Evolutionary conservation across 2,797 vertebrate species (phyloP).

Genomic region (Chromis chromis): DNA sequence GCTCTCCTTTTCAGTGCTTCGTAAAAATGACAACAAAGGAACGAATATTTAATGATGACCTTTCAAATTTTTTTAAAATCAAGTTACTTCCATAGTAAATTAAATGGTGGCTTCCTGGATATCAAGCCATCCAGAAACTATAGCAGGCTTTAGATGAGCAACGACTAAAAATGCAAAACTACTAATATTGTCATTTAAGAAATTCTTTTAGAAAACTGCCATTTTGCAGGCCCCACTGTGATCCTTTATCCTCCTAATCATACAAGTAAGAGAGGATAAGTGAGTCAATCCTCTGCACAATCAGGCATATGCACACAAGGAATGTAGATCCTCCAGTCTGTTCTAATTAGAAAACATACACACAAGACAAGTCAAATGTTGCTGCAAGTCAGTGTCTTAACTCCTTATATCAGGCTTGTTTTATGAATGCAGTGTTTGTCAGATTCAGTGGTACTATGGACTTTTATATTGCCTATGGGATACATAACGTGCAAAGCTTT

Average conservation of each 20-base stretch:
- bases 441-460: conserved; percentile 50
- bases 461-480: conserved; percentile 73
- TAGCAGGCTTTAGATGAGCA: background rate
- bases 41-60: background rate
- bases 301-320: conserved; percentile 78
- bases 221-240: conserved; percentile 12
- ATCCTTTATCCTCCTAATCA: conserved; percentile 35
- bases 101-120: background rate
- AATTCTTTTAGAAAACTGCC: background rate
- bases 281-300: conserved; percentile 66
- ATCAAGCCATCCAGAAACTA: background rate
- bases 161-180: background rate
- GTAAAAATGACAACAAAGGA: too few relatives aligned
- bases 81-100: background rate
- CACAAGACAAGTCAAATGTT: conserved; percentile 43
- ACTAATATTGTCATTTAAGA: background rate
- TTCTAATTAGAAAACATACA: conserved; percentile 65
- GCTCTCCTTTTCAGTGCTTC: too few relatives aligned
- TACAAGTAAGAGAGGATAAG: conserved; percentile 37
- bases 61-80: background rate
- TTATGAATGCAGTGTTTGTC: conserved; percentile 66
- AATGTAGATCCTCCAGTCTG: conserved; percentile 73
- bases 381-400: conserved; percentile 15
- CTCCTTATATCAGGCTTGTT: conserved; percentile 34
- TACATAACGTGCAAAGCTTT: conserved; percentile 55